Conservation (phyloP, 2,888 invertebrate genomes). For the Cryptocheilus praepositus region DNA sequence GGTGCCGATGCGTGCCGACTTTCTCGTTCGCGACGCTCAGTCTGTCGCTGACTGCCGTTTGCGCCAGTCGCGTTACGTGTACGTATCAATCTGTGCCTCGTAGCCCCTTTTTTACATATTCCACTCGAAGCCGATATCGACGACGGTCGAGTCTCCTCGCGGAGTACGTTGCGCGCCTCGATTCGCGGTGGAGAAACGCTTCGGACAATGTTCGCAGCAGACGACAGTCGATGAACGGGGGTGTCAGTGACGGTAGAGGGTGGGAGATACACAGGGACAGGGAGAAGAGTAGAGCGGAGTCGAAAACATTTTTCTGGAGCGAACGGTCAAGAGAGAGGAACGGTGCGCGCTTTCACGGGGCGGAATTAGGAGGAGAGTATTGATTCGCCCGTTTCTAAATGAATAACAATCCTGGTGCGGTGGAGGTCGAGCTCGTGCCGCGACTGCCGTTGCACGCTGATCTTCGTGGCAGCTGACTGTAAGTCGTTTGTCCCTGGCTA, state of each 20-base stretch:
- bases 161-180: constrained; percentile 33
- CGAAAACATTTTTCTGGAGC: constrained; percentile 27
- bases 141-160: constrained; percentile 28
- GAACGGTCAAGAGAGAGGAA: not conserved
- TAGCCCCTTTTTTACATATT: not conserved
- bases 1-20: constrained; percentile 52
- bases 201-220: not conserved
- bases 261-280: constrained; percentile 1
- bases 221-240: constrained; percentile 11
- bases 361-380: constrained; percentile 37
- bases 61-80: constrained; percentile 30
- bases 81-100: not conserved
- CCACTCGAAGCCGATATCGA: not conserved
- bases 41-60: constrained; percentile 63
- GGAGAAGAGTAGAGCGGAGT: not conserved
- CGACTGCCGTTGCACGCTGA: constrained; percentile 64
- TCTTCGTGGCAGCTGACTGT: constrained; percentile 70
- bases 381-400: constrained; percentile 58
- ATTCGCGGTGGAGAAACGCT: constrained; percentile 4
- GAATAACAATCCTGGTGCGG: constrained; percentile 70
- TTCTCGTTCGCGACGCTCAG: constrained; percentile 57
- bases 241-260: not conserved
- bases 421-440: constrained; percentile 70
- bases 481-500: constrained; percentile 47
- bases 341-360: not conserved